Evolutionary conservation across 2,888 invertebrate species (phyloP), one percentile per base, ranked within the genome.

Genomic region (Hemicrepidius hirtus): DNA sequence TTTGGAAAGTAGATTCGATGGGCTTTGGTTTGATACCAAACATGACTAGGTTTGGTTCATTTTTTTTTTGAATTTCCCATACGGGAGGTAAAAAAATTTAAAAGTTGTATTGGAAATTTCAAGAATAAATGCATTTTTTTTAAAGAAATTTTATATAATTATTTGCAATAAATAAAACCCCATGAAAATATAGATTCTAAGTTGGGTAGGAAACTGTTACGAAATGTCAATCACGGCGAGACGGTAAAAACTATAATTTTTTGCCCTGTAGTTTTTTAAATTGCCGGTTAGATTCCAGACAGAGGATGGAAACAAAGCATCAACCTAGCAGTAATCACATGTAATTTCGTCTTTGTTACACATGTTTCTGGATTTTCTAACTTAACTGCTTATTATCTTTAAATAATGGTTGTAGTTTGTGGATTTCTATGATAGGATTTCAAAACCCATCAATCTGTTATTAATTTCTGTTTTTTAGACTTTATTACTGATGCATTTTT

Each of bases 301-400:
- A 53, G 18, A 44, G 60, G 60, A 60, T 41, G 60, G 44, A 60
- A 60, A 60, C 60, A 60, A 68, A 66, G 67, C 67, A 35, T 18
- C 41, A 57, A 57, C 46, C 67, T 67, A 32, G 18, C 44, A 28
- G 37, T 69, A 69, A 69, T 69, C 65, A 70, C 59, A 65, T 70
- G 65, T 70, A 70, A 70, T 70, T 70, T 70, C 59, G 35, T 50
- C 57, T 70, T 49, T 70, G 70, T 65, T 70, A 70, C 65, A 69
- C 70, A 57, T 64, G 70, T 70, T 70, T 70, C 57, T 40, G 70
- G 70, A 70, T 70, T 64, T 65, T 70, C 57, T 70, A 65, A 32
- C 37, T 37, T 21, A 44, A 53, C 55, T 57, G 41, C 55, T 69
- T 63, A 69, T 69, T 69, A 69, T 20, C 20, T 41, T 10, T 37